Conservation (phyloP, 2,113 vertebrate genomes). For the Amphiprion ocellaris region DNA sequence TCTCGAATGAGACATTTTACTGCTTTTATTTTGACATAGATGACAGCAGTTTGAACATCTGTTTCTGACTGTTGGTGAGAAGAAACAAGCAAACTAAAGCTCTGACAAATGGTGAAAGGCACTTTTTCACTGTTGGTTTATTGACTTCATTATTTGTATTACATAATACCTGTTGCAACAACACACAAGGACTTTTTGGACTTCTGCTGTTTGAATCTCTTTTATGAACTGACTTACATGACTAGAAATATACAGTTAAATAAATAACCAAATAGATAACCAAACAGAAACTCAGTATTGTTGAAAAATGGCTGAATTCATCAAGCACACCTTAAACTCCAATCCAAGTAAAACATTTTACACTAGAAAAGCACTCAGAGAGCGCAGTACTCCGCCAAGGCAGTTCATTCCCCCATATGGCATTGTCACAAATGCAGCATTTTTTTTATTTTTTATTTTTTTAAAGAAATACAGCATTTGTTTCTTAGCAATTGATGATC, state of each 20-base stretch:
- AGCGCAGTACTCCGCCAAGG: no score
- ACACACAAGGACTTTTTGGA: not conserved
- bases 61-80: not conserved
- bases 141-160: constrained; percentile 10
- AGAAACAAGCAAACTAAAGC: not conserved
- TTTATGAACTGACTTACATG: not conserved
- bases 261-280: not conserved
- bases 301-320: constrained; percentile 2
- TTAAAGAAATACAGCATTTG: no score
- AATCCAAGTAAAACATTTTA: not conserved
- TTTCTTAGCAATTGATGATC: no score
- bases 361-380: no score
- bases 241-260: not conserved
- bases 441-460: no score
- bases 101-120: no score
- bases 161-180: not conserved
- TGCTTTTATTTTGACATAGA: not conserved
- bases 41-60: not conserved
- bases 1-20: not conserved
- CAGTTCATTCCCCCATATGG: no score
- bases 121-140: not conserved
- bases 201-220: constrained; percentile 8
- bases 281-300: not conserved
- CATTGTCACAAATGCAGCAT: no score
- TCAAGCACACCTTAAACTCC: not conserved